Evolutionary conservation across 2,797 vertebrate species (phyloP).

Genomic region (Coccyzus lansbergi): DNA sequence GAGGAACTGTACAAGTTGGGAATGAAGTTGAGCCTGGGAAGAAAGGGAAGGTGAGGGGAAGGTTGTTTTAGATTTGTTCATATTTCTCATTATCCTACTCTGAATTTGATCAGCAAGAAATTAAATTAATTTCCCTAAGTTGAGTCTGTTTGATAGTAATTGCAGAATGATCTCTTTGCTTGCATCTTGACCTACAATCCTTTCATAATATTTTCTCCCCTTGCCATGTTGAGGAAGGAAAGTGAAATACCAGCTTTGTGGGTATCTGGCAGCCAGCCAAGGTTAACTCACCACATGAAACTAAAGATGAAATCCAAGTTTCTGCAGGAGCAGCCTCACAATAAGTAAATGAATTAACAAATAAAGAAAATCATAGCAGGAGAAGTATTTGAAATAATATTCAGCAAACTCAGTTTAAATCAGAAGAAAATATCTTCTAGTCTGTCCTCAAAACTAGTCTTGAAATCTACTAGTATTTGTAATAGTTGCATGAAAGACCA

Average conservation of each 20-base stretch:
- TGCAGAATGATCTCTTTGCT: no score
- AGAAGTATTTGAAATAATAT: not conserved
- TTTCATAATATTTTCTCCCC: no score
- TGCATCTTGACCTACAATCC: no score
- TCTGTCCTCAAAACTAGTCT: not conserved
- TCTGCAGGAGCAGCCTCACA: not conserved
- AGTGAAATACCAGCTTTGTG: no score
- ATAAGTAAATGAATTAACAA: not conserved
- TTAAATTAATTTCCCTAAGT: no score
- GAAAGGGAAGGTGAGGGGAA: no score
- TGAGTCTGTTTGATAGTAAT: no score
- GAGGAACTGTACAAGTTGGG: not conserved
- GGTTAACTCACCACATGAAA: not conserved
- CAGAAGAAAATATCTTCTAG: not conserved
- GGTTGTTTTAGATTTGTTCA: no score
- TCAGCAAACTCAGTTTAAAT: not conserved
- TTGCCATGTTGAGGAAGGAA: no score
- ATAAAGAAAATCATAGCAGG: not conserved
- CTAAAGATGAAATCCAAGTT: not conserved
- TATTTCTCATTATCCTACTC: no score
- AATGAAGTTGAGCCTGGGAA: not conserved
- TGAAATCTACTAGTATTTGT: not conserved
- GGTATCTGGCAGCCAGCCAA: not conserved
- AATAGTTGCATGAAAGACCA: not conserved
- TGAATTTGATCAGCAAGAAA: no score